Conservation (phyloP, 2,888 invertebrate species). For the Drosophila picticornis region DNA sequence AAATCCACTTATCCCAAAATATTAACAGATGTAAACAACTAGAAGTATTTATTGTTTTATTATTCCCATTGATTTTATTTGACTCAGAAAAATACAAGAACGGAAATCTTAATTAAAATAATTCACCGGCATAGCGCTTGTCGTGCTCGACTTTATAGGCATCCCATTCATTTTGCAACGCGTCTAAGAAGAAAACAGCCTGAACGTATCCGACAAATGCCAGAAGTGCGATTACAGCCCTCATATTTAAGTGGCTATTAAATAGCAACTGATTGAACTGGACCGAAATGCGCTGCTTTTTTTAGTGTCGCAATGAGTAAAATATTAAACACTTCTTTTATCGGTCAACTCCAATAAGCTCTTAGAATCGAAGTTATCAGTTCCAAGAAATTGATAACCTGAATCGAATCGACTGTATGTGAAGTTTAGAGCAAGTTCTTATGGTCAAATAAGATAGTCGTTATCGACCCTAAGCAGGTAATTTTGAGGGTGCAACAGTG, state of each 20-base stretch:
- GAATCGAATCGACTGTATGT: not conserved
- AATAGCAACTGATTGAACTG: constrained; percentile 6
- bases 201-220: constrained; percentile 8
- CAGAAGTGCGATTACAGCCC: constrained; percentile 4
- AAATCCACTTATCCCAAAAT: not conserved
- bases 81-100: not conserved
- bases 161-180: constrained; percentile 34
- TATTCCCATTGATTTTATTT: not conserved
- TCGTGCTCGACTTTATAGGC: constrained; percentile 86
- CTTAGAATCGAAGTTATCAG: not conserved
- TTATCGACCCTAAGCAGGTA: not conserved
- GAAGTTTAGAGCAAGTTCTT: not conserved
- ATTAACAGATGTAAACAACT: not conserved
- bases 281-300: not conserved
- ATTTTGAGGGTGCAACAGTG: constrained; percentile 6
- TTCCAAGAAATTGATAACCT: constrained; percentile 3
- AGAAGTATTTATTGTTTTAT: not conserved
- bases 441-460: not conserved
- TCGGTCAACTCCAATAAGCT: not conserved
- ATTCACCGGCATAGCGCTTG: constrained; percentile 88
- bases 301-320: constrained; percentile 8
- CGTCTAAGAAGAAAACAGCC: constrained; percentile 7
- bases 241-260: constrained; percentile 11
- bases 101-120: not conserved
- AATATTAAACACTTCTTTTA: not conserved